Evolutionary conservation across 2,797 vertebrate genomes (phyloP), one percentile per base, ranked within the genome.

Genomic region (Leptoclinus maculatus): DNA sequence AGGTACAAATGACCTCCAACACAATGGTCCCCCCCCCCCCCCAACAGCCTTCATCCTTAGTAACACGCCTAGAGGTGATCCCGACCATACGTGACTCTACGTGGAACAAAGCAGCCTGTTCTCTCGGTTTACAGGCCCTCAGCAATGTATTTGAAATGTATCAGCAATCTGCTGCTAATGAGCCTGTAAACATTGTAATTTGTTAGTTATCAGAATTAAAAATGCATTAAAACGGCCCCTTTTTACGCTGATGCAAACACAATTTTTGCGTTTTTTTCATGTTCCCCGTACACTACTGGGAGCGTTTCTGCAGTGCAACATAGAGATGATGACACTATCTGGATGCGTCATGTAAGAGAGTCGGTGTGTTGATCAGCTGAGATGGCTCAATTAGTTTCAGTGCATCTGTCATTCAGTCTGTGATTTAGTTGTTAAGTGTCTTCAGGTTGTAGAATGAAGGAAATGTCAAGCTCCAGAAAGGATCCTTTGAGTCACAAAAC

Each of bases 1-100:
- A 89, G 88, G 85, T 90, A 79, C 62, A 72, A 73, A 27, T 89
- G 89, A 92, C 90, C 89, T 86, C 87, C 75, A 89, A 51, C 78
- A 71, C 57, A 76, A 23, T 47, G 80, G 80, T 83, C 65, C 66
- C 41, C 2, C 47, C 21, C 19, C 21, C 21, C 21, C 47, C 21
- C 9, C 21, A 3, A 53, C 64, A 57, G 76, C 73, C 39, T 70
- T 70, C 64, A 78, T 78, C 70, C 64, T 36, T 62, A 54, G 51
- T 63, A 27, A 60, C 16, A 38, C 36, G 65, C 51, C 53, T 25
- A 60, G 66, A 62, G 71, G 65, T 69, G 66, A 64, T 63, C 34
- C 43, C 11, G 3, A 23, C 67, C 56, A 53, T 23, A 53, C 25
- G 27, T 74, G 66, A 67, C 64, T 47, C 16, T 36, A 75, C 29